These are phyloP conservation scores for Sweltsa coloradensis DNA, from an alignment of 1,140 invertebrate species.

Conservation along the genomic window DNA sequence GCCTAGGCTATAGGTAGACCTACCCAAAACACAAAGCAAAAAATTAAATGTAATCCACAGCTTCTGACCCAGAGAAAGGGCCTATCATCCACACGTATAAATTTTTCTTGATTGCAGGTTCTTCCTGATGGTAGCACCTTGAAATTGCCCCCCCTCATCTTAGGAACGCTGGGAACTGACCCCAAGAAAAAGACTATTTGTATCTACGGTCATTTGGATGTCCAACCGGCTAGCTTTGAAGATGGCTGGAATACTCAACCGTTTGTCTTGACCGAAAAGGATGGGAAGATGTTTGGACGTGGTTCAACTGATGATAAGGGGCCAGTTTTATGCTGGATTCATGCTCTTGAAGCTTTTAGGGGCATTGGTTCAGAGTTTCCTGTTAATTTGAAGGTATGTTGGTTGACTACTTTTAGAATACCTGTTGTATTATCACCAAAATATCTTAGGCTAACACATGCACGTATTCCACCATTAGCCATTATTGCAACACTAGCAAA, in stretches of 20 bases:
- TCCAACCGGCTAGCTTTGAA: constrained; percentile 81
- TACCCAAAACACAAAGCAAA: too few relatives aligned
- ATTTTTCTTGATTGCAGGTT: constrained; percentile 29
- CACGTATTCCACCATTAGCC: too few relatives aligned
- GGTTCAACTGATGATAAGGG: constrained; percentile 94
- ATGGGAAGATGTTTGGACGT: constrained; percentile 86
- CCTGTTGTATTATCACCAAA: too few relatives aligned
- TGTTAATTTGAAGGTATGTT: constrained; percentile 77
- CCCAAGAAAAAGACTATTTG: constrained; percentile 80
- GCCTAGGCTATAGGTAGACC: too few relatives aligned
- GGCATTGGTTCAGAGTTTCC: constrained; percentile 59
- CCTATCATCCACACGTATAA: background rate
- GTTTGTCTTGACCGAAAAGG: constrained; percentile 74
- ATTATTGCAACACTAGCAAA: too few relatives aligned
- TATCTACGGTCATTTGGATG: constrained; percentile 96
- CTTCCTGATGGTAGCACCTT: constrained; percentile 59
- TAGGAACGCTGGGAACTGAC: constrained; percentile 77
- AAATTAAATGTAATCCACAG: too few relatives aligned
- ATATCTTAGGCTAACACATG: too few relatives aligned
- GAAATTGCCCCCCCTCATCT: constrained; percentile 74
- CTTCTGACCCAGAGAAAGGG: too few relatives aligned
- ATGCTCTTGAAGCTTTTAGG: constrained; percentile 84
- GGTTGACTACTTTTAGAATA: too few relatives aligned
- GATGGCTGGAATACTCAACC: constrained; percentile 96
- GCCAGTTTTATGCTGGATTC: constrained; percentile 84